Percentiles rank a stretch among this genome's conserved stretches.
phyloP scores from a whole-genome alignment of 2,113 vertebrate species.

The Calonectris borealis region DNA sequence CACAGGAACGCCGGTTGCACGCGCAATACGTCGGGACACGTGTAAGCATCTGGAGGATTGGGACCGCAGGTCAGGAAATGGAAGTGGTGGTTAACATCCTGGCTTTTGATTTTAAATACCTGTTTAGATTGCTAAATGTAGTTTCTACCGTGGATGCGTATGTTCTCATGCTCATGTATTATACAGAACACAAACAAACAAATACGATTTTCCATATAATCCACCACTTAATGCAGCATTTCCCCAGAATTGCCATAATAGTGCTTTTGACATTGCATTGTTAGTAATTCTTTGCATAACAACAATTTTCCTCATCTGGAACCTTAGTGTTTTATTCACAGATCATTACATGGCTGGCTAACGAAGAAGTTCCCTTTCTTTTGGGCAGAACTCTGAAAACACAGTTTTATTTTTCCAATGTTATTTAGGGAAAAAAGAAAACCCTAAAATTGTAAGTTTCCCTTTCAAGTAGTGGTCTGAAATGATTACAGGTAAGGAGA shows the following conservation, averaged over 20 bases:
- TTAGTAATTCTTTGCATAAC: slow-evolving; percentile 66
- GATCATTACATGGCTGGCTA: slow-evolving; percentile 50
- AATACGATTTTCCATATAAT: slow-evolving; percentile 21
- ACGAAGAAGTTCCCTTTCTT: slow-evolving; percentile 49
- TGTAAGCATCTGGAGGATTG: background rate
- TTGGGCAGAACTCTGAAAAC: slow-evolving; percentile 44
- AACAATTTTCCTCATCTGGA: slow-evolving; percentile 31
- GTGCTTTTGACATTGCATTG: slow-evolving; percentile 55
- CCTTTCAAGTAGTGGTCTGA: slow-evolving; percentile 73
- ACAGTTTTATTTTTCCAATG: slow-evolving; percentile 30
- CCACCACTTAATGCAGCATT: slow-evolving; percentile 52
- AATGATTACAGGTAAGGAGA: slow-evolving; percentile 62
- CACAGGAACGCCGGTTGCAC: background rate
- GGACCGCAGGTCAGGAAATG: background rate
- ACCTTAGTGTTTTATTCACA: slow-evolving; percentile 66
- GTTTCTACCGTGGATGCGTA: background rate
- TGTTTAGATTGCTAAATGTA: slow-evolving; percentile 2
- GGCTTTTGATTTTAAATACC: slow-evolving; percentile 61
- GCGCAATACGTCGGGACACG: accelerated
- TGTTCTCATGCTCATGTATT: slow-evolving; percentile 45
- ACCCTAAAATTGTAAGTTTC: slow-evolving; percentile 49
- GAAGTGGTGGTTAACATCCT: slow-evolving; percentile 62
- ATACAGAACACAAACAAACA: slow-evolving; percentile 32
- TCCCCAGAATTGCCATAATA: slow-evolving; percentile 56
- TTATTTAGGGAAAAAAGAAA: slow-evolving; percentile 52